Conservation (phyloP, 2,113 vertebrate species). For the Andinoacara biseriatus region DNA sequence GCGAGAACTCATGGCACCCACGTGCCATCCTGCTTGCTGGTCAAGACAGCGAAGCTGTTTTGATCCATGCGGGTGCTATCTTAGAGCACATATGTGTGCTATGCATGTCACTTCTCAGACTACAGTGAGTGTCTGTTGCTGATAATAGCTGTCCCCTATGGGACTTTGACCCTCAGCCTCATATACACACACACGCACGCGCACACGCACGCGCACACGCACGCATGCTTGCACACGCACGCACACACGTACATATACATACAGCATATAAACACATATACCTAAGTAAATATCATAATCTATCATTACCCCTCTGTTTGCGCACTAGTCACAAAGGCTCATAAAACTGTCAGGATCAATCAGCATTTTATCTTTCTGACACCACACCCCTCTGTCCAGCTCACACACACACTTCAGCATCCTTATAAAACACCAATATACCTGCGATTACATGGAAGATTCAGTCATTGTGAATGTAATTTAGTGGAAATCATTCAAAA, state of each 20-base stretch:
- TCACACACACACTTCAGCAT: background rate
- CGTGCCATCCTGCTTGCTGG: slow-evolving; percentile 43
- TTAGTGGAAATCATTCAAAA: slow-evolving; percentile 1
- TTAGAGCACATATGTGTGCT: slow-evolving; percentile 25
- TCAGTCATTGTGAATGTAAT: background rate
- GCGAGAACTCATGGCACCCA: slow-evolving; percentile 14
- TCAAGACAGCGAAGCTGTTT: slow-evolving; percentile 13
- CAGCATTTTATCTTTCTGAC: slow-evolving; percentile 26
- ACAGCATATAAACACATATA: slow-evolving; percentile 1
- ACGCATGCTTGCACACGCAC: background rate
- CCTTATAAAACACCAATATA: background rate
- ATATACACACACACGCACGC: background rate
- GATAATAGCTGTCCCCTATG: slow-evolving; percentile 34
- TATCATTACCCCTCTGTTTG: slow-evolving; percentile 41
- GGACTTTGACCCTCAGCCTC: slow-evolving; percentile 10
- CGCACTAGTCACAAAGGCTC: slow-evolving; percentile 50
- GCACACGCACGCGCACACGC: background rate
- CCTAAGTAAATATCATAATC: slow-evolving; percentile 62
- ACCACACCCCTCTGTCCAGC: slow-evolving; percentile 20
- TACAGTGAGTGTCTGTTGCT: slow-evolving; percentile 38
- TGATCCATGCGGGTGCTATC: slow-evolving; percentile 19
- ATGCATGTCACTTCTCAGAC: slow-evolving; percentile 39
- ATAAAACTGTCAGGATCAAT: slow-evolving; percentile 59
- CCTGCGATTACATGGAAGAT: background rate
- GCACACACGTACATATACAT: background rate